These are phyloP conservation scores for Hippasteria phrygiana DNA, from an alignment of 53 echinoderm and acorn worm genomes.

Conservation along the genomic window DNA sequence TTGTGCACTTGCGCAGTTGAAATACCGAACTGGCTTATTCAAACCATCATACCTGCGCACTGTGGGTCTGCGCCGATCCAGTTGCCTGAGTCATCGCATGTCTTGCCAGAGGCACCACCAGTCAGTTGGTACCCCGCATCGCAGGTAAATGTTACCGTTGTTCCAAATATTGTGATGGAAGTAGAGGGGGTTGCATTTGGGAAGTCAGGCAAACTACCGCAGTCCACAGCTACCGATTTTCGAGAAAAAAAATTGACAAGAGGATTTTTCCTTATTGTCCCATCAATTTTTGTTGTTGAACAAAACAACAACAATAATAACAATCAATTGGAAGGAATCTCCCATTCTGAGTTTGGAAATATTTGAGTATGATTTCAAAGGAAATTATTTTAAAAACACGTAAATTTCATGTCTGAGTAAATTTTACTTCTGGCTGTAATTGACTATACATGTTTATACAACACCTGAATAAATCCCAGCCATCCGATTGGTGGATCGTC, in stretches of 20 bases:
- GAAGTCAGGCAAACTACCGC: conserved; percentile 25
- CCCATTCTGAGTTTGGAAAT: no score
- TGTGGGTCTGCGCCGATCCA: conserved; percentile 36
- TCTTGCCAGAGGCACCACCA: conserved; percentile 9
- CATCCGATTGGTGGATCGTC: no score
- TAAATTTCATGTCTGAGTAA: no score
- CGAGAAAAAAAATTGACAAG: neutral
- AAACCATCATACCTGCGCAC: conserved; percentile 19
- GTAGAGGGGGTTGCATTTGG: conserved; percentile 42
- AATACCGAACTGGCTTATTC: no score
- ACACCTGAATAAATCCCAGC: no score
- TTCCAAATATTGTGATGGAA: conserved; percentile 19
- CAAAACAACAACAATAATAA: no score
- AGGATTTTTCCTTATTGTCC: neutral
- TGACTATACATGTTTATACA: no score
- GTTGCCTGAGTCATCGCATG: conserved; percentile 5
- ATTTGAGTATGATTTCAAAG: no score
- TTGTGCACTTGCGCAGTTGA: no score
- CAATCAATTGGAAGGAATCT: no score
- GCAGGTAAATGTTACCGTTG: conserved; percentile 68
- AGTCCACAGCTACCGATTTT: conserved; percentile 34
- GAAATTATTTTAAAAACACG: no score
- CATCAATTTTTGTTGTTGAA: neutral
- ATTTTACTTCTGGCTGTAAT: no score
- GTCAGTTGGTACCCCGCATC: conserved; percentile 27